These are phyloP conservation scores for Coregonus sp. DNA, from an alignment of 2,797 vertebrate species.

Conservation along the genomic window DNA sequence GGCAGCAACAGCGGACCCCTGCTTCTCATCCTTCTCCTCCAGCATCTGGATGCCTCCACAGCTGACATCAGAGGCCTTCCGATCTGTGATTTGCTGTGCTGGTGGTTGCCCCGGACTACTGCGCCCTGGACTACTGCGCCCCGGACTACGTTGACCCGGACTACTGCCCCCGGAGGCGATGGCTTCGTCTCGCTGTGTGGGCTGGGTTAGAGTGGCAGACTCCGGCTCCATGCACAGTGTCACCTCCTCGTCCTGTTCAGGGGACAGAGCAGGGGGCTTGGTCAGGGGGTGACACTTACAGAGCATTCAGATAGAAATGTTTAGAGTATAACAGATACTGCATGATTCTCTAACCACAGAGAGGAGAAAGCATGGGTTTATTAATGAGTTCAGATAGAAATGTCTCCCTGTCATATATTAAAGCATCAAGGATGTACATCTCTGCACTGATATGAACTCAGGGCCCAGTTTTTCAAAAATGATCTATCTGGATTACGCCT, in stretches of 20 bases:
- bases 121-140: background rate
- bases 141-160: slow-evolving; percentile 67
- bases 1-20: slow-evolving; percentile 44
- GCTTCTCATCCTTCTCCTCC: slow-evolving; percentile 85
- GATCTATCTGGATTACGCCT: too few species aligned
- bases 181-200: slow-evolving; percentile 88
- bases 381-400: background rate
- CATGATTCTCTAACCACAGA: background rate
- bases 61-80: slow-evolving; percentile 88
- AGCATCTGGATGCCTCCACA: slow-evolving; percentile 76
- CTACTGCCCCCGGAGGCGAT: slow-evolving; percentile 85
- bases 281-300: background rate
- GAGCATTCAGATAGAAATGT: background rate
- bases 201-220: slow-evolving; percentile 84
- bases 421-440: too few species aligned
- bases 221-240: slow-evolving; percentile 90
- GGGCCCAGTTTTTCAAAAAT: too few species aligned
- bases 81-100: slow-evolving; percentile 75
- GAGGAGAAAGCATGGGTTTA: background rate
- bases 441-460: too few species aligned
- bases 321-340: background rate
- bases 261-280: slow-evolving; percentile 18
- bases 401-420: background rate
- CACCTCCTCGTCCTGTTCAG: slow-evolving; percentile 85
- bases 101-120: slow-evolving; percentile 55